These are phyloP conservation scores for Eolophus roseicapilla DNA, from an alignment of 2,113 vertebrate species.

Conservation along the genomic window DNA sequence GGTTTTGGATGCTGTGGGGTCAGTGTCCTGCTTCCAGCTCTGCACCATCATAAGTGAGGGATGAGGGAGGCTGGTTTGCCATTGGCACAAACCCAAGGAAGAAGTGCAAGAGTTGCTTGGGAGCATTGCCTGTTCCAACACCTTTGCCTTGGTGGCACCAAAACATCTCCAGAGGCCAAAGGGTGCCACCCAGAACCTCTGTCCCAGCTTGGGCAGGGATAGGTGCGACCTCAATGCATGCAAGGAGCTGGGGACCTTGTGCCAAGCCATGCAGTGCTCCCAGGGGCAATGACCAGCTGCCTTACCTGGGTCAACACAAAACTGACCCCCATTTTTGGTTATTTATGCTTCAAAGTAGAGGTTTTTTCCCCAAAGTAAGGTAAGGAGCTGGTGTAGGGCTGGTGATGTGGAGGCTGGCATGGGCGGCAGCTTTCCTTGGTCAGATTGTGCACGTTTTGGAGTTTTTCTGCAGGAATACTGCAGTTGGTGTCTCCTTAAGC, in stretches of 20 bases:
- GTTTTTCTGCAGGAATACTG: neutral
- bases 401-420: neutral
- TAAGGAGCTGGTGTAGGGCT: fast-evolving
- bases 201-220: neutral
- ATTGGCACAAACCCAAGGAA: fast-evolving
- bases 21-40: neutral
- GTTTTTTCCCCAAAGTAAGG: neutral
- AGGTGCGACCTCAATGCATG: fast-evolving
- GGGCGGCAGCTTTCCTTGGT: neutral
- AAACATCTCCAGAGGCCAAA: neutral
- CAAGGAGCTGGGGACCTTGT: neutral
- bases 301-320: neutral
- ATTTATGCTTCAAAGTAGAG: neutral
- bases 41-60: neutral
- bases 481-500: neutral
- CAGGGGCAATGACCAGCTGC: neutral
- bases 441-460: neutral
- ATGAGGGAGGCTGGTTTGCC: neutral
- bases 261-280: neutral
- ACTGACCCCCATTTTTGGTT: neutral
- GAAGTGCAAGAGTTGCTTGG: fast-evolving
- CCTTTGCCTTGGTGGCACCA: neutral
- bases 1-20: neutral
- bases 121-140: fast-evolving
- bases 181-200: neutral